Evolutionary conservation across 1,140 invertebrate genomes (phyloP), one percentile per base, ranked within the genome.

Genomic region (Atta colombica): DNA sequence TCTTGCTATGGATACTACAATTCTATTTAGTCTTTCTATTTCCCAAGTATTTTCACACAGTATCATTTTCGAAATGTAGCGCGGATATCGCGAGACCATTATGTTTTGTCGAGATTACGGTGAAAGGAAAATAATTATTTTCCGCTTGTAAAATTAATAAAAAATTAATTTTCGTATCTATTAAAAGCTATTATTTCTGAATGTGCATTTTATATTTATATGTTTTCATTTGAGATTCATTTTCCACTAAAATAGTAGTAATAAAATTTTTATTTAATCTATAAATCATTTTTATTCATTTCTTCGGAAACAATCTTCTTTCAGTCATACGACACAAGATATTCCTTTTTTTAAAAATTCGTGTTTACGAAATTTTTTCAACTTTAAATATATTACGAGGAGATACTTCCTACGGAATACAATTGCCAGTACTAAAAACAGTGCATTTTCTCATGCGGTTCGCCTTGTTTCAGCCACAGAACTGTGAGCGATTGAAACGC

Each of bases 401-500:
- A 3, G 1, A 60, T 21, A 61, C 0, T 77, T 65, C 2, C 16
- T 18, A 3, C 8, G 0, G 28, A 14, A n/a, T 61, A 45, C 49
- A 63, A 35, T 49, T n/a, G 18, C 1, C 6, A 28, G 16, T 66
- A 51, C 35, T 10, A 45, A 45, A 82, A 84, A 21, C 6, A 21
- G 16, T 1, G 2, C 21, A 21, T 74, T 63, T 63, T 45, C 28
- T 5, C 28, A 14, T 63, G 7, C 18, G 3, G 5, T 16, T 21
- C 28, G n/a, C 18, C 18, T 58, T 12, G 80, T 35, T 21, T 28
- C n/a, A 51, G 6, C 8, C 5, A 55, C 14, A 28, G 49, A 71
- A 49, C n/a, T 31, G 58, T 74, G 60, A 45, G 31, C 77, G 66
- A 78, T 89, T 66, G 86, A 77, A 86, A 82, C 63, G 55, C 77